Conservation (phyloP, 2,797 vertebrate genomes). For the Ctenopoma multispine region DNA sequence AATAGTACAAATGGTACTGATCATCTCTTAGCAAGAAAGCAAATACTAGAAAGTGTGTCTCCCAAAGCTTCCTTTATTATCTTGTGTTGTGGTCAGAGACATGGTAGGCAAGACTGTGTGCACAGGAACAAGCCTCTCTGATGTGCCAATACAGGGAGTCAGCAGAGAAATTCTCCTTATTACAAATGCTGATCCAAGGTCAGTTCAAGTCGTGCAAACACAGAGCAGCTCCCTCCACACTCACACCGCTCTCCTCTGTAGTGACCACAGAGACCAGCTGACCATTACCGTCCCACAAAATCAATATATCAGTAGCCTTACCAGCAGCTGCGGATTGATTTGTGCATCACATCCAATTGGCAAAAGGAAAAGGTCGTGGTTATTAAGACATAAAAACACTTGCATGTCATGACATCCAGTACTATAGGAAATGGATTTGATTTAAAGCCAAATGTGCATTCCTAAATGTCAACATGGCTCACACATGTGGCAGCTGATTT, state of each 20-base stretch:
- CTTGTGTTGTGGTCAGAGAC: not conserved
- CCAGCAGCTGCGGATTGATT: constrained; percentile 60
- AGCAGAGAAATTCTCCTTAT: constrained; percentile 32
- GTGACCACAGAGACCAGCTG: constrained; percentile 44
- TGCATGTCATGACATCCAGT: constrained; percentile 60
- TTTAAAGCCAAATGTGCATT: constrained; percentile 68
- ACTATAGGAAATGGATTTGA: constrained; percentile 52
- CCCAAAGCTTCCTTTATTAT: not conserved
- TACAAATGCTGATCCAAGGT: constrained; percentile 50
- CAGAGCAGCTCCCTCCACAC: not conserved
- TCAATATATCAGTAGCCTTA: constrained; percentile 54
- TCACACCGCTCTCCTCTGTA: not conserved
- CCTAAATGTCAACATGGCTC: constrained; percentile 71
- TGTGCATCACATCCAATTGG: constrained; percentile 44
- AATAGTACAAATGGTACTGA: not conserved
- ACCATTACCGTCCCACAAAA: constrained; percentile 47
- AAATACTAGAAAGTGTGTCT: not conserved
- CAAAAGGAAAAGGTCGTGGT: constrained; percentile 69
- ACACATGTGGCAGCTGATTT: constrained; percentile 65
- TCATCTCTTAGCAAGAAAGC: not conserved
- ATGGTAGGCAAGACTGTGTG: not conserved
- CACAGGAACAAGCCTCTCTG: constrained; percentile 1
- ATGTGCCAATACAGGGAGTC: constrained; percentile 1
- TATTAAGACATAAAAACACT: constrained; percentile 67
- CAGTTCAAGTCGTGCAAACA: constrained; percentile 12